phyloP scores from a whole-genome alignment of 2,888 invertebrate genomes.

The Eupeodes luniger region DNA sequence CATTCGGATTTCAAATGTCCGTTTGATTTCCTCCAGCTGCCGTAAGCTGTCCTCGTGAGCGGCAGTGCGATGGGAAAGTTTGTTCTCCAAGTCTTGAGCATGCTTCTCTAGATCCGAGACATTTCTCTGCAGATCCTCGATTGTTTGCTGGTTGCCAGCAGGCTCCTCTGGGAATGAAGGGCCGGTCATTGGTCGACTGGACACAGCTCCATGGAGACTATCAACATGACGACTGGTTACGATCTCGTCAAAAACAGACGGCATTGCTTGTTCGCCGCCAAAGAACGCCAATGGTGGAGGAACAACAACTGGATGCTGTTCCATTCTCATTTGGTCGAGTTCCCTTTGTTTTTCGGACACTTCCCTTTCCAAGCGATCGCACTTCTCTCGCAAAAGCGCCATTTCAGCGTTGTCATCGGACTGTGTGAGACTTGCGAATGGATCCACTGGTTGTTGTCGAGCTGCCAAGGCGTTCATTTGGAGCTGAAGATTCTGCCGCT shows the following conservation, averaged over 20 bases:
- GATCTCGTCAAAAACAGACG: constrained; percentile 83
- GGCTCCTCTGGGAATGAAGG: constrained; percentile 43
- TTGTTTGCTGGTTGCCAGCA: constrained; percentile 81
- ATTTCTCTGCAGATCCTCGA: constrained; percentile 82
- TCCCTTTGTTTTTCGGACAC: constrained; percentile 77
- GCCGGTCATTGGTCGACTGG: constrained; percentile 5
- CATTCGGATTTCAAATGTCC: constrained; percentile 74
- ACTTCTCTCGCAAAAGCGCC: constrained; percentile 62
- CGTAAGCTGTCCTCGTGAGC: constrained; percentile 77
- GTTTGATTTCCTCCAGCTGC: constrained; percentile 78
- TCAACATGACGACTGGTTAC: constrained; percentile 78
- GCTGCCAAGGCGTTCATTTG: constrained; percentile 78
- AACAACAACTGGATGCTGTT: constrained; percentile 71
- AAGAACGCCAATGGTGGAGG: constrained; percentile 81
- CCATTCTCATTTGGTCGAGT: constrained; percentile 76
- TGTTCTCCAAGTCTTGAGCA: constrained; percentile 82
- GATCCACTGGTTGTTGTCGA: constrained; percentile 51
- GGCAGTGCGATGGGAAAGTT: constrained; percentile 79
- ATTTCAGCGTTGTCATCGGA: constrained; percentile 68
- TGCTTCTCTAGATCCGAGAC: constrained; percentile 83
- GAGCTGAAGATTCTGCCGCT: constrained; percentile 82
- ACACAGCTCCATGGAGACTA: constrained; percentile 50
- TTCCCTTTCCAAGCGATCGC: constrained; percentile 76
- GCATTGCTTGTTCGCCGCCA: constrained; percentile 78
- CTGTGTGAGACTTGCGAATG: constrained; percentile 63